Base-by-base conservation (phyloP, 2,888 invertebrate genomes). In the Nephrocerus scutellatus region DNA sequence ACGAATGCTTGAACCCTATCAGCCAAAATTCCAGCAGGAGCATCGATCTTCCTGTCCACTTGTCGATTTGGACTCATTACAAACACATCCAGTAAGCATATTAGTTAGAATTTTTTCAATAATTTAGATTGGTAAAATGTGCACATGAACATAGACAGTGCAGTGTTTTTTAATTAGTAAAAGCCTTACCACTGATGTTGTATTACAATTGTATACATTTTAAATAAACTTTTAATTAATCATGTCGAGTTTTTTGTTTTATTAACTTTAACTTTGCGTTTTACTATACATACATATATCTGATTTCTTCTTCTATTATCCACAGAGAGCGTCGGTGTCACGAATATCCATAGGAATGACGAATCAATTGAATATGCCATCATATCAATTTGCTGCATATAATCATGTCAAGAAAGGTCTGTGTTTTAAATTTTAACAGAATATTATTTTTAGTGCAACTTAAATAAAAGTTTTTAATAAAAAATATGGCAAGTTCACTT, bases 1-100 rank as follows among this genome's bases (percentile, higher is more conserved):
- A 62, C 80, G 89, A 48, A 89, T 88, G 87, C 68, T 89, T 67
- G 88, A 89, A 63, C 89, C 89, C 1, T 89, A 89, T 66, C 88
- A 89, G 60, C 89, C 89, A 3, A 88, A 89, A 68, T 90, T 89
- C 61, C 85, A 86, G 58, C 85, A 86, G 55, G 82, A 84, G 52
- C 87, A 87, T 68, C 75, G 88, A 51, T 78, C 81, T 53, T 84
- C 83, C 55, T 85, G 84, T 61, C 82, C 77, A 1, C 70, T 84
- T 47, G 77, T 73, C 16, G 79, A 79, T 47, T 41, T 68, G 45
- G 66, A 66, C 42, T 44, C 56, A 35, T 54, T 66, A 18, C 54
- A 51, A 28, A 51, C 63, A 28, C 67, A 65, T 54, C 62, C 60
- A 60, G 66, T 66, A 43, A 56, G 51, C 38, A 33, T 29, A n/a